Evolutionary conservation across 2,113 vertebrate species (phyloP).

Genomic region (Salvelinus sp.): DNA sequence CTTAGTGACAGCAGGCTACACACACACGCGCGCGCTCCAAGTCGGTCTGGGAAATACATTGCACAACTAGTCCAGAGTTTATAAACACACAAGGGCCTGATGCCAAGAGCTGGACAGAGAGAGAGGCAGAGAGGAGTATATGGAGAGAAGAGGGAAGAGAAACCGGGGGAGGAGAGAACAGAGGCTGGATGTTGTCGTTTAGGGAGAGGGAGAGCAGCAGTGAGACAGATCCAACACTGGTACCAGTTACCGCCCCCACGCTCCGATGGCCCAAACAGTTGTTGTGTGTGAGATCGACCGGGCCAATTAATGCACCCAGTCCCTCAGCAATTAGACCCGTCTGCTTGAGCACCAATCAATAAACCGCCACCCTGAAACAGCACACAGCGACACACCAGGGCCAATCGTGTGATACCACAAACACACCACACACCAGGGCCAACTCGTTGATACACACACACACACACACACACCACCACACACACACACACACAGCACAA

Average conservation of each 20-base stretch:
- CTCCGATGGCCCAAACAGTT: background rate
- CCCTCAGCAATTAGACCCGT: slow-evolving; percentile 10
- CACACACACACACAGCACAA: no score
- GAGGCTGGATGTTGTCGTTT: background rate
- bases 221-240: no score
- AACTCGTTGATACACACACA: no score
- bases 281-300: background rate
- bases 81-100: slow-evolving; percentile 3
- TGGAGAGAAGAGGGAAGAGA: slow-evolving; percentile 9
- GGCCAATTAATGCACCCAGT: slow-evolving; percentile 4
- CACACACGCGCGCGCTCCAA: background rate
- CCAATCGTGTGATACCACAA: no score
- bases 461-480: no score
- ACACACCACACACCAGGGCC: no score
- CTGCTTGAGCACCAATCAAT: background rate
- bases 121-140: background rate
- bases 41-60: slow-evolving; percentile 9
- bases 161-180: background rate
- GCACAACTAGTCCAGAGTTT: background rate
- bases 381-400: background rate
- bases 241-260: background rate
- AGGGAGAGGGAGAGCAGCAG: background rate
- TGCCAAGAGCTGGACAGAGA: background rate
- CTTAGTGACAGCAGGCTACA: background rate
- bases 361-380: background rate